Conservation (phyloP, 2,113 vertebrate genomes). For the Anolis carolinensis region DNA sequence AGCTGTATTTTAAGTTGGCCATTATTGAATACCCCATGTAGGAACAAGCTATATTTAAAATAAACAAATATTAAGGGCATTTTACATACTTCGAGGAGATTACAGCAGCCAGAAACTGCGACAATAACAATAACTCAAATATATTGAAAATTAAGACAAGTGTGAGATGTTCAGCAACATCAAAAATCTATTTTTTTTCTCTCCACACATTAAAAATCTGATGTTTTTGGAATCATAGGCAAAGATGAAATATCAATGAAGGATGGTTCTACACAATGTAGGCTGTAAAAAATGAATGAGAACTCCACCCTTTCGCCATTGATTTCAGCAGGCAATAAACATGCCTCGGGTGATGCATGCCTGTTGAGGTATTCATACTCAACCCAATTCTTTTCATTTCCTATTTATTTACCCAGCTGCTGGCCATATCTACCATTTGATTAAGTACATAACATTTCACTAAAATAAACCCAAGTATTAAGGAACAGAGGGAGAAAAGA, state of each 20-base stretch:
- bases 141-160: neutral
- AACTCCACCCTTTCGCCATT: neutral
- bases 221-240: neutral
- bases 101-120: neutral
- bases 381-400: neutral
- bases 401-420: slow-evolving; percentile 2
- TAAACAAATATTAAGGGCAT: no score
- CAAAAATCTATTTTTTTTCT: neutral
- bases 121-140: neutral
- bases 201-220: neutral
- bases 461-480: neutral
- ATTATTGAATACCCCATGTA: no score
- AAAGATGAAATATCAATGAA: neutral
- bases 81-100: neutral
- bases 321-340: neutral
- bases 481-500: neutral
- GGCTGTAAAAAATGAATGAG: neutral
- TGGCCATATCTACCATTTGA: neutral
- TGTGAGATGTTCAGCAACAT: neutral
- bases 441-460: neutral
- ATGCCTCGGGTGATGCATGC: neutral
- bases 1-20: no score
- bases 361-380: no score
- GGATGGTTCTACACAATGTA: no score
- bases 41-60: no score